These are phyloP conservation scores for Conchocele bisecta DNA, from an alignment of 2,888 invertebrate species.

Conservation along the genomic window DNA sequence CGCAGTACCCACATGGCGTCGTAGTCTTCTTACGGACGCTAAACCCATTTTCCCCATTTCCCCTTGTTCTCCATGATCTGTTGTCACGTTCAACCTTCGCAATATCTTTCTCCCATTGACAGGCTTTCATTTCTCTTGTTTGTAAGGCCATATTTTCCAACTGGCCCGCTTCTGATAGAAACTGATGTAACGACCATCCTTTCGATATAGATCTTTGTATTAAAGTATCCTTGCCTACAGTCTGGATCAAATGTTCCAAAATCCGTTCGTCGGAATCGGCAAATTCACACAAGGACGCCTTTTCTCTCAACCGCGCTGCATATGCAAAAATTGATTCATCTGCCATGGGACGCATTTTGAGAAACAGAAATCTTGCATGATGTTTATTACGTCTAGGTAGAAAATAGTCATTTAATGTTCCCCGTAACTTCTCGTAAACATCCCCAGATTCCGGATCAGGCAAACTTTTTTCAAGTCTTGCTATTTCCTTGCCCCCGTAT, in stretches of 20 bases:
- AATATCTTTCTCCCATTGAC: background rate
- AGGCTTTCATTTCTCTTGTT: background rate
- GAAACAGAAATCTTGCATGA: conserved; percentile 4
- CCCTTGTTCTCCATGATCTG: too few relatives aligned
- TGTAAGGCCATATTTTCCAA: conserved; percentile 8
- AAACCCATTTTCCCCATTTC: too few relatives aligned
- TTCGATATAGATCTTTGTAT: conserved; percentile 9
- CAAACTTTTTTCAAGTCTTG: conserved; percentile 11
- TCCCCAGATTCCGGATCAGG: background rate
- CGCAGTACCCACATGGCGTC: too few relatives aligned
- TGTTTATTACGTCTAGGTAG: conserved; percentile 7
- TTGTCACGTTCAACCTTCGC: too few relatives aligned
- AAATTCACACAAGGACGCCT: conserved; percentile 2
- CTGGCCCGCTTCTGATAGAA: conserved; percentile 5
- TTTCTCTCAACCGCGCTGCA: background rate
- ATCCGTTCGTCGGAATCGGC: conserved; percentile 9
- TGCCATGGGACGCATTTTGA: background rate
- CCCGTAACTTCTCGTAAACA: conserved; percentile 19
- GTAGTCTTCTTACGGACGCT: too few relatives aligned
- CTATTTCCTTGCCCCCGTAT: conserved; percentile 7
- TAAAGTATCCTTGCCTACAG: background rate
- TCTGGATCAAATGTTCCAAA: conserved; percentile 15
- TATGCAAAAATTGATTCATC: conserved; percentile 1
- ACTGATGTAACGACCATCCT: background rate
- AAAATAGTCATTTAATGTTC: conserved; percentile 34